Percentiles rank a stretch among this genome's conserved stretches.
Conservation (phyloP, 2,113 vertebrate species). For the Hyla sarda region DNA sequence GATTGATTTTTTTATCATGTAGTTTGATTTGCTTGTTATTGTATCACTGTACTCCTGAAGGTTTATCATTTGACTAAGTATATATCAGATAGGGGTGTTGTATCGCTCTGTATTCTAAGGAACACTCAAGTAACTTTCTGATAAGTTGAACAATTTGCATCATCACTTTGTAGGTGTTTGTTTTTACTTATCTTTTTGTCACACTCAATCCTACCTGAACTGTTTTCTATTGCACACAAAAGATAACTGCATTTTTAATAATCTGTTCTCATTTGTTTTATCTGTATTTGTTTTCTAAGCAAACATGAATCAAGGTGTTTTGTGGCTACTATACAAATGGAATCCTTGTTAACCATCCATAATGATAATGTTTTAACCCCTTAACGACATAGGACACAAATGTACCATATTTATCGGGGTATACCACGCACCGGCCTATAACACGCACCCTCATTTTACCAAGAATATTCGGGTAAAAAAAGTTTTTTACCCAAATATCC, state of each 20-base stretch:
- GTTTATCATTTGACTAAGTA: neutral
- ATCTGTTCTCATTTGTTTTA: conserved; percentile 16
- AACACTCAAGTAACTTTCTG: conserved; percentile 12
- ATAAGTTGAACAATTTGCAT: conserved; percentile 7
- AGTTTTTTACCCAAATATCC: too few species aligned
- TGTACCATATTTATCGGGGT: too few species aligned
- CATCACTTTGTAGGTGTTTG: neutral
- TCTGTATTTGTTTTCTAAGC: conserved; percentile 16
- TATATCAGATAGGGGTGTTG: neutral
- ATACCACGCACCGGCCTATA: too few species aligned
- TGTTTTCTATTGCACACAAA: too few species aligned
- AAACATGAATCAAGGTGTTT: conserved; percentile 19
- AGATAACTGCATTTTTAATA: conserved; percentile 25
- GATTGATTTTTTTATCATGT: neutral
- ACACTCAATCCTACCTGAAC: too few species aligned
- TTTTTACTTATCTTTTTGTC: conserved; percentile 21
- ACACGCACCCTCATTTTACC: too few species aligned
- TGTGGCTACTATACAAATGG: neutral
- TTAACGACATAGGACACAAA: too few species aligned
- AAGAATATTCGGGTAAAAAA: too few species aligned
- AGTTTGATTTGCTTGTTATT: neutral
- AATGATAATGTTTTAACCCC: too few species aligned
- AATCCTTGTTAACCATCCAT: conserved; percentile 19
- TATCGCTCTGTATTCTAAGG: neutral
- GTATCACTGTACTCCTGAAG: neutral